Percentiles rank a stretch among this genome's conserved stretches.
Conservation (phyloP, 2,113 vertebrate genomes). For the Emberiza fucata region DNA sequence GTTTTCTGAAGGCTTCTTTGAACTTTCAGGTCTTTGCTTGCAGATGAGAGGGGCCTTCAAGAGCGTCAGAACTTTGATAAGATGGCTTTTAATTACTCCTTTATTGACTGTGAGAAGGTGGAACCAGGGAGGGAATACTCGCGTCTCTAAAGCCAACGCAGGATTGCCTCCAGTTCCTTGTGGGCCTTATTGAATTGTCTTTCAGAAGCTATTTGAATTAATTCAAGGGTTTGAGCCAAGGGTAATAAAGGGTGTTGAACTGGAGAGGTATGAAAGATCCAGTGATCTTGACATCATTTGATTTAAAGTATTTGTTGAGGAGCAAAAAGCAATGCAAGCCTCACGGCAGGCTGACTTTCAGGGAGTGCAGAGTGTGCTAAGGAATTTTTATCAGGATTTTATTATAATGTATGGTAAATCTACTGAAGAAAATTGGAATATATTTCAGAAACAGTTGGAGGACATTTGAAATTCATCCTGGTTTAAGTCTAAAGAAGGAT, state of each 20-base stretch:
- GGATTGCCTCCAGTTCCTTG: background rate
- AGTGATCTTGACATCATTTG: constrained; percentile 4
- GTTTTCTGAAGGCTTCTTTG: constrained; percentile 41
- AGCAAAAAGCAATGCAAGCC: background rate
- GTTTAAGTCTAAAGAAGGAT: constrained; percentile 65
- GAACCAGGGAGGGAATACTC: background rate
- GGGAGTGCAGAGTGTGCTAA: constrained; percentile 17
- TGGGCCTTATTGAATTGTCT: constrained; percentile 33
- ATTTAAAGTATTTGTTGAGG: constrained; percentile 38
- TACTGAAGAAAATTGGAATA: constrained; percentile 61
- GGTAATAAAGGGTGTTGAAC: constrained; percentile 31
- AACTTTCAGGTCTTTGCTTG: constrained; percentile 7
- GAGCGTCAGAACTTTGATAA: constrained; percentile 6
- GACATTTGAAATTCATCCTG: constrained; percentile 63
- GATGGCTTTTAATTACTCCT: constrained; percentile 24
- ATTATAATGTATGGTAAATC: constrained; percentile 59
- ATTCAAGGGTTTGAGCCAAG: constrained; percentile 17
- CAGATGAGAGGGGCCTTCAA: constrained; percentile 43
- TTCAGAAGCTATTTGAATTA: constrained; percentile 41
- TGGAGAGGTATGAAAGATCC: constrained; percentile 23
- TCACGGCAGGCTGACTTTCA: constrained; percentile 12
- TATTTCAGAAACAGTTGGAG: constrained; percentile 63
- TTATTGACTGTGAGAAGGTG: constrained; percentile 18
- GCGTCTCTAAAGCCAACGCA: background rate
- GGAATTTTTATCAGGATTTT: constrained; percentile 60